Evolutionary conservation across 2,797 vertebrate species (phyloP).

Genomic region (Rhinogobio ventralis): DNA sequence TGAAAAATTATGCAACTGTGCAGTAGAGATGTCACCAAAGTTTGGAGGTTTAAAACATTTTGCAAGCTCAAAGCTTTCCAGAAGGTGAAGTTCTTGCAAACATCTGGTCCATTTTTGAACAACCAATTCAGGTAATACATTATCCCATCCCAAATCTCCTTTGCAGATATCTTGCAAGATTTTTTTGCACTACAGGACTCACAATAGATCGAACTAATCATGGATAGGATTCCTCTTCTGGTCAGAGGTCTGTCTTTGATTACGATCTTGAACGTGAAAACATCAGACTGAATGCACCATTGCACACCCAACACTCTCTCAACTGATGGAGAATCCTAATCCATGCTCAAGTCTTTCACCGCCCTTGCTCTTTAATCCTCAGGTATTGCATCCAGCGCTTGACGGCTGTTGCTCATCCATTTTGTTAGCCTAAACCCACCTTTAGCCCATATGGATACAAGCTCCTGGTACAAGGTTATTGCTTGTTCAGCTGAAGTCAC

Average conservation of each 20-base stretch:
- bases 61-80: neutral
- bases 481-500: neutral
- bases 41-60: too few species aligned
- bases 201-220: slow-evolving; percentile 6
- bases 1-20: slow-evolving; percentile 38
- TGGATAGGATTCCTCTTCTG: slow-evolving; percentile 2
- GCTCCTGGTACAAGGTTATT: neutral
- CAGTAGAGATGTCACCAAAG: slow-evolving; percentile 28
- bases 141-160: too few species aligned
- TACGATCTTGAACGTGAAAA: slow-evolving; percentile 24
- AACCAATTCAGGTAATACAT: too few species aligned
- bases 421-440: neutral
- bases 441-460: neutral
- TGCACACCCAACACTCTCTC: slow-evolving; percentile 40
- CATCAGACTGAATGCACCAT: slow-evolving; percentile 17
- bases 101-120: too few species aligned
- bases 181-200: too few species aligned
- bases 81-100: neutral
- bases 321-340: neutral
- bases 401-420: neutral
- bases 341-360: neutral
- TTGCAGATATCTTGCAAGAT: too few species aligned
- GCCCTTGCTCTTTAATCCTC: neutral
- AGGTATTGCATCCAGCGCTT: neutral
- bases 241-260: neutral